Evolutionary conservation across 2,888 invertebrate species (phyloP).

Genomic region (Chironomus tentans): DNA sequence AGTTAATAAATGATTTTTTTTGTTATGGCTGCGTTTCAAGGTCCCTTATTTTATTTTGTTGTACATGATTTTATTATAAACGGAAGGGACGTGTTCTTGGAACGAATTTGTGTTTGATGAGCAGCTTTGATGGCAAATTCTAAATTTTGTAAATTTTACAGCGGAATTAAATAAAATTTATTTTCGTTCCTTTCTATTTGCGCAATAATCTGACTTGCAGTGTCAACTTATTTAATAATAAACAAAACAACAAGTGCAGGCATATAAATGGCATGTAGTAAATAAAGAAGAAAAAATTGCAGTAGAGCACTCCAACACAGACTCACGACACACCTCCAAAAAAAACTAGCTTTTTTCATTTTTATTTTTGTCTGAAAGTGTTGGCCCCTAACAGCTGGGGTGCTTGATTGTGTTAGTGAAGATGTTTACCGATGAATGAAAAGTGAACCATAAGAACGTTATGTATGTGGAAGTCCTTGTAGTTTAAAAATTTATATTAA

Average conservation of each 20-base stretch:
- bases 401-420: background rate
- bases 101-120: too few relatives aligned
- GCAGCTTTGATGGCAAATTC: too few relatives aligned
- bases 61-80: too few relatives aligned
- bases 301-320: background rate
- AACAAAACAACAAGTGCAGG: background rate
- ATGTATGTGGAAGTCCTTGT: too few relatives aligned
- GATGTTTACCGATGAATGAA: background rate
- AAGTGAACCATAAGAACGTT: too few relatives aligned
- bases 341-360: too few relatives aligned
- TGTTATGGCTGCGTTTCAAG: too few relatives aligned
- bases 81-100: too few relatives aligned
- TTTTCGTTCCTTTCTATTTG: background rate
- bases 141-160: too few relatives aligned
- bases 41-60: too few relatives aligned
- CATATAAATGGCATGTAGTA: background rate
- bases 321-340: constrained; percentile 5
- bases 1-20: too few relatives aligned
- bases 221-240: background rate
- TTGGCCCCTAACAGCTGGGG: background rate
- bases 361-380: background rate
- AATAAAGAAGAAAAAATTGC: background rate
- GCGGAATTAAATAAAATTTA: background rate
- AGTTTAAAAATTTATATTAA: too few relatives aligned
- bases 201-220: background rate